Percentiles rank a stretch among this genome's conserved stretches.
Conservation (phyloP, 1,140 invertebrate genomes). For the Ptiloglossa arizonensis region DNA sequence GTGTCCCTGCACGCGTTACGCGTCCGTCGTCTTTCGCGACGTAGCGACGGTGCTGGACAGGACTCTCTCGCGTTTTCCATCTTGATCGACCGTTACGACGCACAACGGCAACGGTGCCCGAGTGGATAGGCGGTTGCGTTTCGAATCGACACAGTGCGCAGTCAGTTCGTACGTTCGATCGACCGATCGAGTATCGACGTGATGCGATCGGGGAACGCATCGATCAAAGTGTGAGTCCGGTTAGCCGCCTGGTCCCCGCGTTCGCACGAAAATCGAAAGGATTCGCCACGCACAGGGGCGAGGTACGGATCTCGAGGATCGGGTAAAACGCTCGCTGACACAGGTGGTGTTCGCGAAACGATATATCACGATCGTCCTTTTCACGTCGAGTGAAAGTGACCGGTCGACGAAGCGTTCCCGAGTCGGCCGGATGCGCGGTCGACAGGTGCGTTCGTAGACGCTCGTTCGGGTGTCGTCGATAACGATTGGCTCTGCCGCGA, state of each 20-base stretch:
- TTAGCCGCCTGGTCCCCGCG: constrained; percentile 31
- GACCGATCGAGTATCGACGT: neutral
- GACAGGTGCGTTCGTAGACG: constrained; percentile 46
- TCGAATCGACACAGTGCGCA: neutral
- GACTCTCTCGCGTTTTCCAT: constrained; percentile 13
- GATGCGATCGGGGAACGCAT: neutral
- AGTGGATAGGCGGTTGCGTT: neutral
- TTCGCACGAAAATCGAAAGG: neutral
- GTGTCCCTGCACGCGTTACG: constrained; percentile 50
- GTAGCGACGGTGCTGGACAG: constrained; percentile 49
- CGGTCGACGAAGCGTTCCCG: constrained; percentile 24
- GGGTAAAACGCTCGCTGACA: neutral
- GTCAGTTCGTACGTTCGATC: neutral
- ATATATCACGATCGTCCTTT: constrained; percentile 23
- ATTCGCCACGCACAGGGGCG: neutral
- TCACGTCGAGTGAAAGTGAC: constrained; percentile 57
- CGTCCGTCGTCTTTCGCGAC: constrained; percentile 60
- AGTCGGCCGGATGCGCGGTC: constrained; percentile 46
- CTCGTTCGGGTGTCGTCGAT: constrained; percentile 17
- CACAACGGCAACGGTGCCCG: constrained; percentile 5
- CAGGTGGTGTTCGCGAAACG: neutral
- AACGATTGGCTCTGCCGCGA: constrained; percentile 40
- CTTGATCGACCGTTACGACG: constrained; percentile 12
- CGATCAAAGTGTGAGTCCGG: neutral
- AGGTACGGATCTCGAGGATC: constrained; percentile 4